Conservation (phyloP, 2,888 invertebrate genomes). For the Spilarctia lutea region DNA sequence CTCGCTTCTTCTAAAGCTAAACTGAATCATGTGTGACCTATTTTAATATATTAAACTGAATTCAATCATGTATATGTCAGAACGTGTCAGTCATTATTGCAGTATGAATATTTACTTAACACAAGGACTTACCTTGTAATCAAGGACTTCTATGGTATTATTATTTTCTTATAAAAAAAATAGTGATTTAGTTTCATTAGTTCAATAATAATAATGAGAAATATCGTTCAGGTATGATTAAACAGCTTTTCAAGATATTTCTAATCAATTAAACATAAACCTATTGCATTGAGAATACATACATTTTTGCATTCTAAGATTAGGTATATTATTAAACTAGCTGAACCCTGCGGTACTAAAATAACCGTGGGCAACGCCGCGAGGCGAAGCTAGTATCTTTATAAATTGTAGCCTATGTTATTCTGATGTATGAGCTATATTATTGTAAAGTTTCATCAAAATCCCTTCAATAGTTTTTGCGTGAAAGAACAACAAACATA, state of each 20-base stretch:
- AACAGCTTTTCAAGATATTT: neutral
- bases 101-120: neutral
- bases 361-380: no score
- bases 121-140: neutral
- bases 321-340: no score
- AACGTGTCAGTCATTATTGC: neutral
- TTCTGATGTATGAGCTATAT: no score
- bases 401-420: no score
- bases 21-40: conserved; percentile 14
- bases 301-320: no score
- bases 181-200: neutral
- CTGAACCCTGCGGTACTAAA: no score
- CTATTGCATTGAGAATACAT: neutral
- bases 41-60: neutral
- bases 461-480: no score
- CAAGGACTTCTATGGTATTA: neutral
- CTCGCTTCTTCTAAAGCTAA: neutral
- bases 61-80: neutral
- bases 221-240: neutral
- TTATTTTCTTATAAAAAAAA: neutral
- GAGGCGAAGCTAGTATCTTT: no score
- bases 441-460: no score
- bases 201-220: neutral
- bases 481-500: no score
- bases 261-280: neutral